Evolutionary conservation across 92 coral and sea anemone genomes (phyloP).

Genomic region (Muricea muricata): DNA sequence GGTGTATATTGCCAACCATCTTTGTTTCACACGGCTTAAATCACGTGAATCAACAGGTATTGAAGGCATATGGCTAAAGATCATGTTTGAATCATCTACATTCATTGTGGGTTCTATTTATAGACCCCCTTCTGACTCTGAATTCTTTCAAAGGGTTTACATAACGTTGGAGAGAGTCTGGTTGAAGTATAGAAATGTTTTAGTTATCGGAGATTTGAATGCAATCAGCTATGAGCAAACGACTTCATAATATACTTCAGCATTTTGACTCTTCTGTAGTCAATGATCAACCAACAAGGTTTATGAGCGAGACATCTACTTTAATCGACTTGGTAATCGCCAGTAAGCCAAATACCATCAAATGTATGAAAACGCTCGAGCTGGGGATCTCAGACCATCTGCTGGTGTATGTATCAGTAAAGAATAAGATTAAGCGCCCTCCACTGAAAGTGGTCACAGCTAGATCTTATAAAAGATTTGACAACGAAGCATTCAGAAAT

Average conservation of each 20-base stretch:
- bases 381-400: constrained; percentile 46
- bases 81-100: constrained; percentile 29
- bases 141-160: constrained; percentile 37
- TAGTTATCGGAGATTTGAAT: constrained; percentile 56
- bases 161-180: constrained; percentile 51
- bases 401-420: constrained; percentile 42
- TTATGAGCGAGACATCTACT: constrained; percentile 54
- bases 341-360: constrained; percentile 23
- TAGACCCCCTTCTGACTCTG: constrained; percentile 47
- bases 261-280: constrained; percentile 30
- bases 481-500: constrained; percentile 46
- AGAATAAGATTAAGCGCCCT: constrained; percentile 45
- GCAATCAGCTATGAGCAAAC: constrained; percentile 26
- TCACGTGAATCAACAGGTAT: constrained; percentile 34
- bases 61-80: constrained; percentile 55
- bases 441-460: constrained; percentile 56
- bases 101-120: constrained; percentile 46
- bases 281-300: constrained; percentile 31
- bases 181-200: constrained; percentile 51
- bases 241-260: constrained; percentile 32
- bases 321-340: constrained; percentile 43
- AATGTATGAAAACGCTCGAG: constrained; percentile 33
- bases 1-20: constrained; percentile 42
- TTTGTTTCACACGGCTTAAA: constrained; percentile 46
- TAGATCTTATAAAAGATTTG: constrained; percentile 33